phyloP scores from a whole-genome alignment of 2,113 vertebrate species.

The Arizona elegans region DNA sequence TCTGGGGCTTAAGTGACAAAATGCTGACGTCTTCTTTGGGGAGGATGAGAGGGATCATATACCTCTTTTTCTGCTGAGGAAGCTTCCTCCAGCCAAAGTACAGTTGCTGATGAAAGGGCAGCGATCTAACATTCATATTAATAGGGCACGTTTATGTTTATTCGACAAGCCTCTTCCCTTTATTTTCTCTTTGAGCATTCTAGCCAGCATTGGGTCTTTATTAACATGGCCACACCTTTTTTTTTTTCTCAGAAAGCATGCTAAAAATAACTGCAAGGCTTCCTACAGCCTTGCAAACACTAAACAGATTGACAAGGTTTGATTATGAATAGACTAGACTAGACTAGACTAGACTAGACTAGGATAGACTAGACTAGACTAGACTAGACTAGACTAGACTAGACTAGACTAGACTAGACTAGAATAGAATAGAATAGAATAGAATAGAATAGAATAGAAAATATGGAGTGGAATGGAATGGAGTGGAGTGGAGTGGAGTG shows the following conservation, averaged over 20 bases:
- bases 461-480: too few relatives aligned
- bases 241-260: conserved; percentile 21
- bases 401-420: too few relatives aligned
- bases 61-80: conserved; percentile 10
- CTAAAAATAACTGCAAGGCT: conserved; percentile 17
- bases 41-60: neutral
- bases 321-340: neutral
- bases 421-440: accelerated
- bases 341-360: too few relatives aligned
- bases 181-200: neutral
- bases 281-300: conserved; percentile 2
- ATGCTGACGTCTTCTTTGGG: conserved; percentile 13
- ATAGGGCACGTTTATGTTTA: neutral
- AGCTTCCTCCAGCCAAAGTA: conserved; percentile 8
- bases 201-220: conserved; percentile 36
- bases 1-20: conserved; percentile 41
- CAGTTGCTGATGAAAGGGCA: conserved; percentile 28
- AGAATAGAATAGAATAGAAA: too few relatives aligned
- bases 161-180: conserved; percentile 16
- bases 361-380: too few relatives aligned
- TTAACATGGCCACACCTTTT: neutral
- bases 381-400: too few relatives aligned
- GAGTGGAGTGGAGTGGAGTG: too few relatives aligned
- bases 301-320: neutral
- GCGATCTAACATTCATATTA: conserved; percentile 28